Evolutionary conservation across 2,888 invertebrate species (phyloP), one percentile per base, ranked within the genome.

Genomic region (Caenorhabditis macrosperma): DNA sequence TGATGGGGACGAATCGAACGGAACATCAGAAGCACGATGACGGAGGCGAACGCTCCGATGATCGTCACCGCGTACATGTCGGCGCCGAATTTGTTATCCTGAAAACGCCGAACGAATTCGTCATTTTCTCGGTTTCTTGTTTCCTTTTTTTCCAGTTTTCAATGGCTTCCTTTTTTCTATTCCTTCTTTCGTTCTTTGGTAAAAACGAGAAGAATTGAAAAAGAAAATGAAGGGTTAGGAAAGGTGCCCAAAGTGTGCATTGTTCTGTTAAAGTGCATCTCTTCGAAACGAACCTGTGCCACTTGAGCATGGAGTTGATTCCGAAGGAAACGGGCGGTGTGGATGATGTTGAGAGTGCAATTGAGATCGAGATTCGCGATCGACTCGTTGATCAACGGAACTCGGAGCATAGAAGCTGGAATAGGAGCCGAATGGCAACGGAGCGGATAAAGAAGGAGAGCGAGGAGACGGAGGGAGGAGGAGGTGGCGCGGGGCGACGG

Each of bases 41-140:
- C 72, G 20, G 76, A 80, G 17, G 80, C 80, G 44, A 80, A 80
- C n/a, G 74, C 80, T 10, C 80, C 80, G 15, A 80, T 80, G 24
- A 80, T 80, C 28, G 80, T 76, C 55, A 80, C 66, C 22, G 80
- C 76, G 41, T 80, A 80, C 76, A 80, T 67, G 41, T 80, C 80
- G 20, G 80, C 80, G 7, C 80, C 80, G 22, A 71, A 67, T 48
- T 66, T 63, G 52, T 80, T 66, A 24, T 71, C 71, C 80, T 76
- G 61, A 30, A 60, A 59, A 30, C 55, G n/a, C n/a, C 5, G 38
- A 9, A n/a, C 10, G n/a, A 52, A 57, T 75, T 66, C 71, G 61
- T 69, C 69, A 69, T 54, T 71, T 59, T 26, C 26, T 41, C 24
- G 15, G 20, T 33, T 35, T 54, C 35, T 26, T 24, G 20, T 28